phyloP scores from a whole-genome alignment of 2,113 vertebrate species.

The Oncorhynchus mykiss region DNA sequence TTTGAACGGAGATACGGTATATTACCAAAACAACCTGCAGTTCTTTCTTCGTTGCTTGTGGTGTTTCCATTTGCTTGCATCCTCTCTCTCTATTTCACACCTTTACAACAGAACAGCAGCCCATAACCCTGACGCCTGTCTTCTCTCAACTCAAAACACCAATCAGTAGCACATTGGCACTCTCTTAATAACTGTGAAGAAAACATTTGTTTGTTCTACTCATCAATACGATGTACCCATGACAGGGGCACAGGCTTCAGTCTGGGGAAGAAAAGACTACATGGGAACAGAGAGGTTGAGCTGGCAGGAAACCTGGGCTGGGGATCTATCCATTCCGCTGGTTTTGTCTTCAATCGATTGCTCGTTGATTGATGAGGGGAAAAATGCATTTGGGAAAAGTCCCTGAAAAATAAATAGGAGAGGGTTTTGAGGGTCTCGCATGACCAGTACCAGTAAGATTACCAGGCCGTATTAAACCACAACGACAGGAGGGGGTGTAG shows the following conservation, averaged over 20 bases:
- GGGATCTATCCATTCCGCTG: slow-evolving; percentile 14
- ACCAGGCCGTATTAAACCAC: not conserved
- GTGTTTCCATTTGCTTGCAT: not conserved
- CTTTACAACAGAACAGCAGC: not conserved
- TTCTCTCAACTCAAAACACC: not conserved
- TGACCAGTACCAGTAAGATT: too few relatives aligned
- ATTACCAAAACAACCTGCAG: not conserved
- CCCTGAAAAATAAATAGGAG: not conserved
- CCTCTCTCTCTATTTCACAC: not conserved
- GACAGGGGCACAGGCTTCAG: not conserved
- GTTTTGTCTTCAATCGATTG: slow-evolving; percentile 19
- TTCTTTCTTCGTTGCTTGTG: not conserved
- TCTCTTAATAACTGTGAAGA: slow-evolving; percentile 12
- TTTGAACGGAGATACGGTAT: not conserved
- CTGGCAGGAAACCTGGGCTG: slow-evolving; percentile 14
- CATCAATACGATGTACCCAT: slow-evolving; percentile 4
- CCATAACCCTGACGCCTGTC: not conserved
- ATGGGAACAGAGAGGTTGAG: not conserved
- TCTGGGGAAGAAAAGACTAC: not conserved
- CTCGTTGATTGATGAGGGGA: not conserved
- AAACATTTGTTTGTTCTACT: slow-evolving; percentile 10
- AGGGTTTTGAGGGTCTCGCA: not conserved
- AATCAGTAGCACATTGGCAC: slow-evolving; percentile 12
- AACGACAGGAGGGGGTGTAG: too few relatives aligned
- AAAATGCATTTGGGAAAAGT: not conserved